Evolutionary conservation across 2,113 vertebrate species (phyloP), one percentile per base, ranked within the genome.

Genomic region (Dasyprocta punctata): DNA sequence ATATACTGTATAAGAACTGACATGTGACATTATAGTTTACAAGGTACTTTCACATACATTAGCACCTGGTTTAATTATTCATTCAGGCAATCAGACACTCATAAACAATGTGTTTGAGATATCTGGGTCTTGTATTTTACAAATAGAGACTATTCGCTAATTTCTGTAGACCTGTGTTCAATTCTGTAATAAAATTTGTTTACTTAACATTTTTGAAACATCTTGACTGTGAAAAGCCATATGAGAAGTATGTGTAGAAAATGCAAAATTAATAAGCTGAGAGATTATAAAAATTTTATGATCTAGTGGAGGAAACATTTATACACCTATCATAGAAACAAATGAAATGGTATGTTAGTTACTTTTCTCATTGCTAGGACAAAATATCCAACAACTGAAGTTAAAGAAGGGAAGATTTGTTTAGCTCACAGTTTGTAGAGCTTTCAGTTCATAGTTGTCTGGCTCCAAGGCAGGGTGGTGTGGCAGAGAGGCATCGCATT

Each of bases 131-230:
- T 86, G n/a, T 28, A 69, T 87, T 94, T 96, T 81, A 60, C 30
- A 67, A 90, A 77, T 56, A 75, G 26, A 44, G 24, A 89, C 52
- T 54, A 71, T 5, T 77, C 16, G 16, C 93, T 94, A 75, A 86
- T 95, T 95, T 95, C 44, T 81, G n/a, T 80, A 22, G 44, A 49
- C 5, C 20, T 20, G 4, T 41, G 17, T 75, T 89, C 78, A 93
- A 93, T 89, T 85, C 54, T 94, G 8, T 86, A 89, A 95, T 84
- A 83, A 95, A 90, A 85, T 36, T 14, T 41, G n/a, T 65, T 81
- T 61, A 75, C 65, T 92, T 94, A 92, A 78, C 28, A 60, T 52
- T 90, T 95, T 81, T 69, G 14, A 85, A 95, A 63, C 0, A 56
- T 22, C 22, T 52, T 58, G 30, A 5, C 49, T 90, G 4, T 97